Conservation (phyloP, 2,888 invertebrate genomes). For the Aleiodes alternator region DNA sequence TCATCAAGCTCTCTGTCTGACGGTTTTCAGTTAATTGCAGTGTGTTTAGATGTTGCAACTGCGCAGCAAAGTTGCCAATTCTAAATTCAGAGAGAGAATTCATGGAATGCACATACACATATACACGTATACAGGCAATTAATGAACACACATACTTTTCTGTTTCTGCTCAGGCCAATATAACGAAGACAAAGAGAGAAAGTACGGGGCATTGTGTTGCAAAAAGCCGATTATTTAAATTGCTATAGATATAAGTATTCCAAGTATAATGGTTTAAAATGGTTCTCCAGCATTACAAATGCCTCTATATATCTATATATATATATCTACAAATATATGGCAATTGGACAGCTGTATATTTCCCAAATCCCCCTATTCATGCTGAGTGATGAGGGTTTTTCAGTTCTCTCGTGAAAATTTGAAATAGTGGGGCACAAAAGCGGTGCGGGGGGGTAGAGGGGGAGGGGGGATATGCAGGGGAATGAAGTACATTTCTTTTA, state of each 20-base stretch:
- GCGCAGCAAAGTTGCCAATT: neutral
- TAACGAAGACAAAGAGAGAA: neutral
- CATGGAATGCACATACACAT: neutral
- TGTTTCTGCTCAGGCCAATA: neutral
- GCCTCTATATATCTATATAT: neutral
- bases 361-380: constrained; percentile 32
- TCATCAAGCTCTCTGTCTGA: constrained; percentile 23
- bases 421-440: neutral
- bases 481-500: constrained; percentile 12
- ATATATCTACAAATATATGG: neutral
- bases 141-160: neutral
- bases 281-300: constrained; percentile 16
- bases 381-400: constrained; percentile 25
- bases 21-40: neutral
- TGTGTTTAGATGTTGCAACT: constrained; percentile 2
- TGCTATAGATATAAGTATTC: neutral
- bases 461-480: neutral
- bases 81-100: constrained; percentile 17
- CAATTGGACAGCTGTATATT: constrained; percentile 36
- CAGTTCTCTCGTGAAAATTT: constrained; percentile 18
- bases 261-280: constrained; percentile 5
- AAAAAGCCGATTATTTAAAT: neutral
- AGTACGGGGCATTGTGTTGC: neutral
- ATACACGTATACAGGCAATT: neutral
- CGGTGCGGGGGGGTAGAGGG: neutral